Base-by-base conservation (phyloP, 1,140 invertebrate species). In the Pinna nobilis region DNA sequence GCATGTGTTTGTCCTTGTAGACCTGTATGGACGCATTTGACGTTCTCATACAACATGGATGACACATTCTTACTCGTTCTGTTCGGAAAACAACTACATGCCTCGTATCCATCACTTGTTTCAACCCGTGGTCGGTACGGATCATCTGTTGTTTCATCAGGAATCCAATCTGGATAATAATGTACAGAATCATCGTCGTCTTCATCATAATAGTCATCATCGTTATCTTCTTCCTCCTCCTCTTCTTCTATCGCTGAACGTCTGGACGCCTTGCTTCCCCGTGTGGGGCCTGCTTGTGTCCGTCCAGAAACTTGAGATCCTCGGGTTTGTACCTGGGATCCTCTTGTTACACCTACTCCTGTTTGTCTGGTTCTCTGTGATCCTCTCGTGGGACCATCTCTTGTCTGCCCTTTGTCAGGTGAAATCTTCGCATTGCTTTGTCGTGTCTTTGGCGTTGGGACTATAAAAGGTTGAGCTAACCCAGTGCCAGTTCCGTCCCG, bases 21-120 rank as follows among this genome's bases (percentile, higher is more conserved):
- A 23, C 65, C 65, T 3, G 47, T 47, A 44, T 74, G 72, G 32
- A 67, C 65, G 55, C 72, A 74, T 23, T 37, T 39, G 11, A 74
- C 30, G 23, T 66, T 47, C 57, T 74, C 72, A 63, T 74, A 74
- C 23, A 74, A 25, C 72, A 74, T 74, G 15, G 72, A 74, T 2
- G 72, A 39, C 3, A 74, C 28, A 25, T 66, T 33, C 25, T 69
- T 68, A 30, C 49, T 69, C 18, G 59, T 74, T 44, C 66, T 53
- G 35, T 68, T 68, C 33, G 72, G 72, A 49, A 68, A 74, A 55
- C 72, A 74, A 55, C 66, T 53, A 44, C 72, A 74, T 3, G 53
- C 28, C 55, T 74, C 65, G 28, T 39, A 51, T 7, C 66, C 65
- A 33, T 68, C 72, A 11, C 28, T 32, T n/a, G 35, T 68, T 47